Percentiles rank a stretch among this genome's conserved stretches.
Evolutionary conservation across 2,113 vertebrate genomes (phyloP).

Genomic region (Dicrurus megarhynchus): DNA sequence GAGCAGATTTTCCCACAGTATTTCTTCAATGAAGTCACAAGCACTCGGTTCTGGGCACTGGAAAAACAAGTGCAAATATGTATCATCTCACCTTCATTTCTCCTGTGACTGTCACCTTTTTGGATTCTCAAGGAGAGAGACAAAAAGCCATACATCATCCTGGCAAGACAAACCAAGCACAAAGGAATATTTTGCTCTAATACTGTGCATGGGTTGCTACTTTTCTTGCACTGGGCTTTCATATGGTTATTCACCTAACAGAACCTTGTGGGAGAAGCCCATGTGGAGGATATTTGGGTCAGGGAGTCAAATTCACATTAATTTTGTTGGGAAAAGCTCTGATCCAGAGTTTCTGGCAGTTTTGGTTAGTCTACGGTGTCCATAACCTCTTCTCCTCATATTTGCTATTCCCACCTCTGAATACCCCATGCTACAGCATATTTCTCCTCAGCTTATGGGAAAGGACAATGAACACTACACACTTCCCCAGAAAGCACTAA

Average conservation of each 20-base stretch:
- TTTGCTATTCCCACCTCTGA: not conserved
- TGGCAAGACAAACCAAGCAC: not conserved
- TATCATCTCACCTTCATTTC: not conserved
- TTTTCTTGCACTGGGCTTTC: not conserved
- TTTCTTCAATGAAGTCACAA: not conserved
- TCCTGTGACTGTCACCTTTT: not conserved
- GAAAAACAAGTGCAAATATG: not conserved
- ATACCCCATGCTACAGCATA: fast-evolving
- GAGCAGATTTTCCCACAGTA: not conserved
- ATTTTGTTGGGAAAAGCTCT: not conserved
- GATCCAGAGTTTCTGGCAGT: not conserved
- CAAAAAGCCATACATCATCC: not conserved
- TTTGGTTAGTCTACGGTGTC: not conserved
- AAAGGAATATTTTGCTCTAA: not conserved
- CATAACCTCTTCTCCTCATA: not conserved
- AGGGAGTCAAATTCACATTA: not conserved
- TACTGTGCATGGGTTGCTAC: not conserved
- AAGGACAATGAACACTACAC: not conserved
- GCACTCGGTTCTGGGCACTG: not conserved
- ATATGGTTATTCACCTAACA: not conserved
- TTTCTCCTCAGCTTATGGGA: not conserved
- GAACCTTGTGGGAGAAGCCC: not conserved
- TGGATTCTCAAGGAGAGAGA: not conserved
- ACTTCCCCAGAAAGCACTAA: not conserved
- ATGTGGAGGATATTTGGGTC: not conserved